These are phyloP conservation scores for Drosophila prolongata DNA, from an alignment of 2,888 invertebrate genomes.

Conservation along the genomic window DNA sequence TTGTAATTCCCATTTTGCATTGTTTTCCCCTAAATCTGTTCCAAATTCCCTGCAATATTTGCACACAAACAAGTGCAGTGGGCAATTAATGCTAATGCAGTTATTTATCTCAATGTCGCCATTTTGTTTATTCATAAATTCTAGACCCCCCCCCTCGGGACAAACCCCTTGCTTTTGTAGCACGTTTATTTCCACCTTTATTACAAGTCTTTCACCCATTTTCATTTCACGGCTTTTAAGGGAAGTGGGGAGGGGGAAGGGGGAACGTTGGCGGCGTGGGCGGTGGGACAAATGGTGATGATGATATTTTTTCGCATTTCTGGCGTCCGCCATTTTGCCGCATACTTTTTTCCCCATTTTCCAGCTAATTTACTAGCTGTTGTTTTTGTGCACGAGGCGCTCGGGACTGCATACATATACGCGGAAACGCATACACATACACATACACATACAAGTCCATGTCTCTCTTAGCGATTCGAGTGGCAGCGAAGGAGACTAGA, in stretches of 20 bases:
- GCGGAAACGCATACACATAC: conserved; percentile 21
- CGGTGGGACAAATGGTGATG: conserved; percentile 27
- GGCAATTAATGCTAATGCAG: conserved; percentile 62
- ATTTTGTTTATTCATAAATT: conserved; percentile 56
- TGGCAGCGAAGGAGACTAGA: conserved; percentile 21
- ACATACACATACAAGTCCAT: conserved; percentile 53
- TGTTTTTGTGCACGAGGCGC: conserved; percentile 60
- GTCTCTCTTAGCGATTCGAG: conserved; percentile 65
- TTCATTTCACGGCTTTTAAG: conserved; percentile 36
- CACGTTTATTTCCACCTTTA: conserved; percentile 54
- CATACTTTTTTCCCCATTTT: conserved; percentile 71
- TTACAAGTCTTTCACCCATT: conserved; percentile 52
- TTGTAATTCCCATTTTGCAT: background rate
- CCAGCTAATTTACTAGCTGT: conserved; percentile 75
- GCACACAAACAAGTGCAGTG: background rate
- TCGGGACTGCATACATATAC: conserved; percentile 21
- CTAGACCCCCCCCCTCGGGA: conserved; percentile 8
- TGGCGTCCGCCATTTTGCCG: conserved; percentile 74
- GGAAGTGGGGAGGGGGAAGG: conserved; percentile 5
- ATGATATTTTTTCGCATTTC: conserved; percentile 57
- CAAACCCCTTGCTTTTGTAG: conserved; percentile 35
- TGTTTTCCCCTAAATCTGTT: background rate
- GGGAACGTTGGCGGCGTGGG: conserved; percentile 3
- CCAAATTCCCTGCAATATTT: background rate
- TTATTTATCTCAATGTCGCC: conserved; percentile 60